Conservation (phyloP, 1,140 invertebrate genomes). For the Whitmania pigra region DNA sequence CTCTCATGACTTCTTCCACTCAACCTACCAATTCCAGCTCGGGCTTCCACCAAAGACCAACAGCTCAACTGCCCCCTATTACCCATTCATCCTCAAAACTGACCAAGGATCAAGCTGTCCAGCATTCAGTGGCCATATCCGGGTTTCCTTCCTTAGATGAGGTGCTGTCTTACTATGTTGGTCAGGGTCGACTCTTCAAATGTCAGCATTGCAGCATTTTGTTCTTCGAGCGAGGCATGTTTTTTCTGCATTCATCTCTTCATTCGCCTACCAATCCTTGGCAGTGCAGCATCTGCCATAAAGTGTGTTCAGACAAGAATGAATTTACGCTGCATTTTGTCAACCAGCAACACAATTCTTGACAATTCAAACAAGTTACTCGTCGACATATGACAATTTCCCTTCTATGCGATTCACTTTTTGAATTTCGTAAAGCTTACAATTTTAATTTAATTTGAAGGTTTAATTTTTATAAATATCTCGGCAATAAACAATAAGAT, state of each 20-base stretch:
- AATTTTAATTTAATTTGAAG: too few relatives aligned
- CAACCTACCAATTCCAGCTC: neutral
- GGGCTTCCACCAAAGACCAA: slow-evolving; percentile 13
- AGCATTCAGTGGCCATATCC: slow-evolving; percentile 20
- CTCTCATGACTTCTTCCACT: neutral
- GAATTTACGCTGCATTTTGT: slow-evolving; percentile 36
- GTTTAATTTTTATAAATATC: too few relatives aligned
- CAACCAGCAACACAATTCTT: slow-evolving; percentile 33
- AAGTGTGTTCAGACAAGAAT: slow-evolving; percentile 33
- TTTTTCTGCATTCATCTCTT: slow-evolving; percentile 34
- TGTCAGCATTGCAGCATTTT: slow-evolving; percentile 34
- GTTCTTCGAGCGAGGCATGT: slow-evolving; percentile 35
- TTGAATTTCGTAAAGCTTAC: too few relatives aligned
- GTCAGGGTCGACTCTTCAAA: slow-evolving; percentile 32
- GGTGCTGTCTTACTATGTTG: slow-evolving; percentile 32
- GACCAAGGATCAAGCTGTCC: slow-evolving; percentile 23
- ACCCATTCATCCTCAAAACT: slow-evolving; percentile 15
- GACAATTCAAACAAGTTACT: neutral
- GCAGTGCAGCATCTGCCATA: slow-evolving; percentile 36
- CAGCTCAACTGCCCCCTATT: slow-evolving; percentile 24
- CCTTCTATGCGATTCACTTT: too few relatives aligned
- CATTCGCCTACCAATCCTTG: slow-evolving; percentile 32
- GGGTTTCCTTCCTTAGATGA: slow-evolving; percentile 31
- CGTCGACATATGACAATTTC: too few relatives aligned
- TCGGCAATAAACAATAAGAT: too few relatives aligned